phyloP scores from a whole-genome alignment of 2,113 vertebrate genomes.

The Vanacampus margaritifer region DNA sequence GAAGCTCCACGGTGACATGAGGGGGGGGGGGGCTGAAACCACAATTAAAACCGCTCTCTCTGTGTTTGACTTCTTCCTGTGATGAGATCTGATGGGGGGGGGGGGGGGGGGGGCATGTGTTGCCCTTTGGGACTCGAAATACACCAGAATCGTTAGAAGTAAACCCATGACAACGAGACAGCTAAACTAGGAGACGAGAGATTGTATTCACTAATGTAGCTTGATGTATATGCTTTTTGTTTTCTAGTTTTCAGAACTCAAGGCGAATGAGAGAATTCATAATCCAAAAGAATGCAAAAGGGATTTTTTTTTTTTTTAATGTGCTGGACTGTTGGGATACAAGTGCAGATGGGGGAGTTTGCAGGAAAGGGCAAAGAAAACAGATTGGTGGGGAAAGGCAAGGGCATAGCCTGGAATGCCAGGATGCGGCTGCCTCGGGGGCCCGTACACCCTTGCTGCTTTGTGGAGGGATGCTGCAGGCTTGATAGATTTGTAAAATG shows the following conservation, averaged over 20 bases:
- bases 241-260: neutral
- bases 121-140: conserved; percentile 51
- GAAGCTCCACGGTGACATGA: conserved; percentile 40
- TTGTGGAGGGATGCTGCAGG: conserved; percentile 12
- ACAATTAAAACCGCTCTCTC: conserved; percentile 58
- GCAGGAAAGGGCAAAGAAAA: conserved; percentile 9
- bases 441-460: conserved; percentile 15
- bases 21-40: conserved; percentile 56
- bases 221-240: conserved; percentile 3
- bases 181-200: neutral
- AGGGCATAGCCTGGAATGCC: conserved; percentile 32
- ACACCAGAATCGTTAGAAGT: conserved; percentile 34
- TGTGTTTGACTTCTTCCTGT: conserved; percentile 17
- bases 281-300: conserved; percentile 6
- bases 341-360: neutral
- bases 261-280: conserved; percentile 15
- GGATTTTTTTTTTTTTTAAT: neutral
- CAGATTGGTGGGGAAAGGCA: conserved; percentile 14
- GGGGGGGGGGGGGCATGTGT: conserved; percentile 12
- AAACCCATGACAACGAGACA: conserved; percentile 21
- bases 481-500: conserved; percentile 23
- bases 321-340: neutral
- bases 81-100: conserved; percentile 39
- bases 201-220: conserved; percentile 24
- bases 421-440: conserved; percentile 32